Percentiles rank a stretch among this genome's conserved stretches.
These are phyloP conservation scores for Catonia carolina DNA, from an alignment of 2,888 invertebrate species.

Conservation along the genomic window DNA sequence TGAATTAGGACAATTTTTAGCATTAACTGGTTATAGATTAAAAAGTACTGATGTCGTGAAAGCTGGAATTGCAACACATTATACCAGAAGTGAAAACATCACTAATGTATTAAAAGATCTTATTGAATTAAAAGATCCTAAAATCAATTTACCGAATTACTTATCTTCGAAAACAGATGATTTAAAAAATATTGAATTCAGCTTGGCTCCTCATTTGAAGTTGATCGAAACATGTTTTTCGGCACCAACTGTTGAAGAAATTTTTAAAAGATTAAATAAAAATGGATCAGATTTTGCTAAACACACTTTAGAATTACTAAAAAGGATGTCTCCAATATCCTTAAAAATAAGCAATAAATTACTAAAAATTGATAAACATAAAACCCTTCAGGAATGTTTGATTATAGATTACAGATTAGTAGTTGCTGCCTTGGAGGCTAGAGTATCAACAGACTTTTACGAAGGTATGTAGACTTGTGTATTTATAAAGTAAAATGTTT, in stretches of 20 bases:
- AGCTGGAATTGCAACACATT: constrained; percentile 92
- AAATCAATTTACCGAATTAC: constrained; percentile 44
- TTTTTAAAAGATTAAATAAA: constrained; percentile 61
- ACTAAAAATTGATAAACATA: constrained; percentile 64
- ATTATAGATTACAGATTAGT: constrained; percentile 84
- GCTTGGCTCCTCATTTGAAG: constrained; percentile 57
- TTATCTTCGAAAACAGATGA: constrained; percentile 52
- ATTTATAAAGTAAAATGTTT: no score
- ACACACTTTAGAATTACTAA: constrained; percentile 60
- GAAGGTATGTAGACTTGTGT: constrained; percentile 72
- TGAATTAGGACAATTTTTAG: constrained; percentile 82
- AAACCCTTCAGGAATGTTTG: constrained; percentile 77
- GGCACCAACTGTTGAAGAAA: constrained; percentile 68
- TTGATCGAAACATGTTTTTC: constrained; percentile 75
- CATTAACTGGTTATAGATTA: constrained; percentile 74
- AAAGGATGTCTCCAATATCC: constrained; percentile 85
- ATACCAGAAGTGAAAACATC: constrained; percentile 57
- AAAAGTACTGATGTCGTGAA: constrained; percentile 49
- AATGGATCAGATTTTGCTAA: constrained; percentile 81
- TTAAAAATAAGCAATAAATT: constrained; percentile 79
- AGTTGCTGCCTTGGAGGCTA: constrained; percentile 52
- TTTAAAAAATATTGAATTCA: constrained; percentile 50
- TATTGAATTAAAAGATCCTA: constrained; percentile 45
- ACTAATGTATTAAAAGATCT: constrained; percentile 57
- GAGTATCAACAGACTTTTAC: constrained; percentile 59